Base-by-base conservation (phyloP, 1,140 invertebrate genomes). In the Fopius arisanus region DNA sequence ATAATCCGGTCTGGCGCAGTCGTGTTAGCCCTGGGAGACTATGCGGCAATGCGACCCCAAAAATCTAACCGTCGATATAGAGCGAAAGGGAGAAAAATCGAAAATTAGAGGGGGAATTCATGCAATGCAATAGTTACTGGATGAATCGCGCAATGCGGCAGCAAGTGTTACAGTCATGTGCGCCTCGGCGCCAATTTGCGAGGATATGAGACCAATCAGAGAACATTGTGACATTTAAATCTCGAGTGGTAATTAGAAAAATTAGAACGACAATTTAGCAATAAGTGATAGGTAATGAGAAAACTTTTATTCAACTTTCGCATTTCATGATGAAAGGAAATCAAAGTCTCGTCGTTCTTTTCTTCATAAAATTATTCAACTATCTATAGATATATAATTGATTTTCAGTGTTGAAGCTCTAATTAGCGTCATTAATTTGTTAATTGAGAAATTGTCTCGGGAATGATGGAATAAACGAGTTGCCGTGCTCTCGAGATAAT, bases 121-220 rank as follows among this genome's bases (percentile, higher is more conserved):
- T 19, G 16, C n/a, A 9, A 54, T 37, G 33, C 16, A 48, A 48
- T 48, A 48, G n/a, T 5, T 9, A 23, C 10, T 62, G 6, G 28
- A 62, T 26, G 12, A 29, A n/a, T n/a, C 54, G 54, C 54, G 54
- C 54, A 62, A 28, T 62, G 54, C 54, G 54, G 54, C 26, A 62
- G 23, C 23, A 26, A 62, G 54, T 62, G 54, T 48, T 48, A 7
- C 16, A 5, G 7, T 48, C 43, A 48, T 48, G 43, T 48, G 43
- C 43, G 43, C 43, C 43, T 48, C 3, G 54, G 54, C 12, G 28
- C 54, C 54, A 62, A 62, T 62, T 62, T 26, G 21, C 54, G 9
- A 7, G 9, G 43, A 4, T 48, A 48, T 19, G 43, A 48, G 16
- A n/a, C 43, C 43, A n/a, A 48, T 48, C 43, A 48, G n/a, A 48